phyloP scores from a whole-genome alignment of 1,140 invertebrate genomes.

The Lamellibrachia luymesi region DNA sequence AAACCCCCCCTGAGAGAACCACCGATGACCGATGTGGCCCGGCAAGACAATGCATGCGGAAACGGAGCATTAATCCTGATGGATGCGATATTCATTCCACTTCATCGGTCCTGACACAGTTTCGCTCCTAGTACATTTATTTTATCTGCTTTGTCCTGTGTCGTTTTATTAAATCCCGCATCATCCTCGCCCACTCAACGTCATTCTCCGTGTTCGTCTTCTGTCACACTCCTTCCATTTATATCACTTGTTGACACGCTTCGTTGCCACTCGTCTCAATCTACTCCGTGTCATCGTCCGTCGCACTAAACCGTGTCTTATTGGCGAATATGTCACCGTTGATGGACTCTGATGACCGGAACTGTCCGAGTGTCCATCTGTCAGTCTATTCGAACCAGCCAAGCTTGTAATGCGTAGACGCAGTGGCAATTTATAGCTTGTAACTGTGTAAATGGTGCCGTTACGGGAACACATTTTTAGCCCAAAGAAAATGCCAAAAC shows the following conservation, averaged over 20 bases:
- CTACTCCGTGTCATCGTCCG: neutral
- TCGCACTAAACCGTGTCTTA: neutral
- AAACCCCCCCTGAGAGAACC: neutral
- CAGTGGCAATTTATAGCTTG: neutral
- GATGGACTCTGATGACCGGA: neutral
- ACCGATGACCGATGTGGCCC: neutral
- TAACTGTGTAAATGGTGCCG: neutral
- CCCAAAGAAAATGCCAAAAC: neutral
- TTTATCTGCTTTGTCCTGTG: neutral
- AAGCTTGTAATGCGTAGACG: neutral
- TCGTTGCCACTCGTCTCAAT: neutral
- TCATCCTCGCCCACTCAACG: neutral
- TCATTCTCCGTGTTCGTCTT: neutral
- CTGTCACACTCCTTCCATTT: neutral
- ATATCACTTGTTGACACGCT: neutral
- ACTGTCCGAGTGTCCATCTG: neutral
- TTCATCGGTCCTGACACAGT: neutral
- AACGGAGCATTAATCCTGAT: neutral
- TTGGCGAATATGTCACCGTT: neutral
- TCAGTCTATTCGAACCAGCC: neutral
- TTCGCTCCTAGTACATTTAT: neutral
- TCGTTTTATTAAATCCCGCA: neutral
- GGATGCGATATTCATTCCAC: constrained; percentile 1
- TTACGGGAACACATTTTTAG: neutral
- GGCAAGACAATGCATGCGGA: neutral